A percentile compares a stretch with the other conserved stretches of the same genome.
Conservation (phyloP, 2,797 vertebrate genomes). For the Chloroceryle amazona region DNA sequence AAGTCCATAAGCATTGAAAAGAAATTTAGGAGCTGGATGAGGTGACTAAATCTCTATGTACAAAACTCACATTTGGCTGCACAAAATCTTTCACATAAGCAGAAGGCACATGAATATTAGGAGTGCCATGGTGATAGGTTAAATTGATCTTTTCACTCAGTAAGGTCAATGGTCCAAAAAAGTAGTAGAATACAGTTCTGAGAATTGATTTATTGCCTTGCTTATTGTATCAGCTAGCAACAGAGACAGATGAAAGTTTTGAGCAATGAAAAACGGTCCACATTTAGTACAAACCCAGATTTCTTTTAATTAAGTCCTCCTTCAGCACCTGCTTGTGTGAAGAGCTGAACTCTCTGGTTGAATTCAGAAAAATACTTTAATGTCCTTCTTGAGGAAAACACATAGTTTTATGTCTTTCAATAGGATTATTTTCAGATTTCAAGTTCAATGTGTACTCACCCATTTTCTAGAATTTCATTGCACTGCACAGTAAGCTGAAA, state of each 20-base stretch:
- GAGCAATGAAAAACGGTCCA: neutral
- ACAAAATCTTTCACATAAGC: neutral
- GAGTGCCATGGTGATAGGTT: neutral
- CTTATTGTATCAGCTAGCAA: neutral
- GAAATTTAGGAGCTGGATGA: neutral
- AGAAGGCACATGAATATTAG: neutral
- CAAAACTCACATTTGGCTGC: neutral
- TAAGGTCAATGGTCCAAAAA: neutral
- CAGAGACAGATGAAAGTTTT: neutral
- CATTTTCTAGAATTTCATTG: neutral
- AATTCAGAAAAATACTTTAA: neutral
- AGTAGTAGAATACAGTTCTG: neutral
- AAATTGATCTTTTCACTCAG: neutral
- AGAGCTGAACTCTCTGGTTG: neutral
- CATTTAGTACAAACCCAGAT: neutral
- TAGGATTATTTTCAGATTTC: neutral
- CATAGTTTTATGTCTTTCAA: neutral
- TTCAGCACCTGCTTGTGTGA: neutral
- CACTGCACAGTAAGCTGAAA: neutral
- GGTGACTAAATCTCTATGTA: neutral
- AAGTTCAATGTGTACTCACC: neutral
- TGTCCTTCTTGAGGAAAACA: neutral
- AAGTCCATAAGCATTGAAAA: neutral
- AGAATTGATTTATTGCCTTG: slow-evolving; percentile 26
- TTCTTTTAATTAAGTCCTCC: neutral